Evolutionary conservation across 2,113 vertebrate genomes (phyloP), one percentile per base, ranked within the genome.

Genomic region (Cochlearius cochlearius): DNA sequence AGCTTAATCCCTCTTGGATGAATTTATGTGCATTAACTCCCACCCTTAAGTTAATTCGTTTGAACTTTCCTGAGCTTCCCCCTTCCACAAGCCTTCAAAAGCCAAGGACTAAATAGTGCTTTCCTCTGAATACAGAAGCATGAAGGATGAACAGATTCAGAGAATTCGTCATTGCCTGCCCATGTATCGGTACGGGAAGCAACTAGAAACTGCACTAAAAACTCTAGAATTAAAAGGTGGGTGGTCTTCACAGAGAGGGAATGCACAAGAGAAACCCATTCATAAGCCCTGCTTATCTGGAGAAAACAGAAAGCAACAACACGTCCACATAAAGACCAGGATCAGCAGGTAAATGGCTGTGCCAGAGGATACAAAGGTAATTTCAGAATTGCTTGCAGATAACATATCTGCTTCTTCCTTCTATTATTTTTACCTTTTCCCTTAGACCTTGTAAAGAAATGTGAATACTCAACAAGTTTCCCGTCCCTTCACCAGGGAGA

Each of bases 1-100:
- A 95, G 38, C 23, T 91, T 97, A 96, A 88, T 90, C 53, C 74
- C 41, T 39, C 76, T 88, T 86, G 63, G 79, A 94, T 76, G 43
- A 95, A 85, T 88, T 94, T 58, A 78, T 49, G 74, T 79, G 77
- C 77, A 58, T 88, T 93, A 88, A 83, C 20, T 92, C 20, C 29
- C 38, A 38, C 62, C 50, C 79, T 80, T 93, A 85, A 82, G 84
- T 75, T 89, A 90, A 94, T 88, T 96, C 59, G 88, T 71, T 74
- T 86, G 81, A 96, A 90, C 81, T 88, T 96, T 53, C 29, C 50
- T 58, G 62, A 92, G 62, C 80, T 85, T 56, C 25, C 49, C 15
- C 4, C 13, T 79, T 85, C 56, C 36, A 41, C 53, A 93, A 96
- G 86, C 45, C 71, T 86, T 83, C 52, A 62, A 83, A 88, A 90